phyloP scores from a whole-genome alignment of 2,797 vertebrate genomes.

The Mus caroli region DNA sequence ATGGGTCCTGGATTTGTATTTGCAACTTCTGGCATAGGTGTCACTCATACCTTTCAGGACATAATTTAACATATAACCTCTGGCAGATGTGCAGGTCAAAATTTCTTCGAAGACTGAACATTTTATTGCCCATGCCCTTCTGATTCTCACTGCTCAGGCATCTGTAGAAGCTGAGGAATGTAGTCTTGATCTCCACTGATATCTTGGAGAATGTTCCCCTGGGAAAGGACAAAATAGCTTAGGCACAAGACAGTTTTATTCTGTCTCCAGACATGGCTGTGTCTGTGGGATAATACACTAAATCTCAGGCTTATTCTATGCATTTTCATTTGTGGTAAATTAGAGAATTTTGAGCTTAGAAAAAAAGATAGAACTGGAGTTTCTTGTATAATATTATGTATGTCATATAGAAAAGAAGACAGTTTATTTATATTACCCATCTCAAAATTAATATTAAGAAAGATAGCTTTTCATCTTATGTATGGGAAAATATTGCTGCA shows the following conservation, averaged over 20 bases:
- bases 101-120: neutral
- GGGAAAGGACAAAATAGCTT: neutral
- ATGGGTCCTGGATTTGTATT: neutral
- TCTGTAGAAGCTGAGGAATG: neutral
- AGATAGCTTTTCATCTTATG: neutral
- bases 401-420: neutral
- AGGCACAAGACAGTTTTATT: neutral
- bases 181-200: neutral
- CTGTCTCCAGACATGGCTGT: neutral
- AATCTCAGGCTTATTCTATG: neutral
- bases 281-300: neutral
- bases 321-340: neutral
- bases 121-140: neutral
- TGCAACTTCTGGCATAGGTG: neutral
- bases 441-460: slow-evolving; percentile 11
- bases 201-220: neutral
- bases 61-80: neutral
- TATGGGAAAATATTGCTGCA: neutral
- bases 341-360: neutral
- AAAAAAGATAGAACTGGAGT: slow-evolving; percentile 7
- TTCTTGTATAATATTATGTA: neutral
- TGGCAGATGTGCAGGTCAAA: neutral
- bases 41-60: neutral
- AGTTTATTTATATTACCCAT: neutral
- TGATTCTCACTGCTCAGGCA: neutral